Evolutionary conservation across 2,113 vertebrate genomes (phyloP).

Genomic region (Carettochelys insculpta): DNA sequence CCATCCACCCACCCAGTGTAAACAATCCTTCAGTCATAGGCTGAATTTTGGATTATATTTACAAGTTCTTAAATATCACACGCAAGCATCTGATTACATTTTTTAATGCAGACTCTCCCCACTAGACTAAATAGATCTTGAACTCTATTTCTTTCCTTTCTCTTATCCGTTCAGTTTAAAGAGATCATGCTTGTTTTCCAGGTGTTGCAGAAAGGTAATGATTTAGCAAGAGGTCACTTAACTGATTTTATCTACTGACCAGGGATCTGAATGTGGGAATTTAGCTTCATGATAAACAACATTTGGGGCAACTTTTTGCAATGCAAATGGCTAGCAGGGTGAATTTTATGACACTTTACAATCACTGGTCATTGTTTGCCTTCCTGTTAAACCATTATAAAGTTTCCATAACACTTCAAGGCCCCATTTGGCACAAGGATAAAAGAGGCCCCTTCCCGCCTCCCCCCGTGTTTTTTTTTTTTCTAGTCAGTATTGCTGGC

Average conservation of each 20-base stretch:
- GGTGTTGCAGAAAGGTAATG: neutral
- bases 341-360: slow-evolving; percentile 58
- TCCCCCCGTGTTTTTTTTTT: neutral
- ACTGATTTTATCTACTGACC: slow-evolving; percentile 63
- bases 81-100: neutral
- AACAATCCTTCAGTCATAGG: neutral
- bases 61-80: neutral
- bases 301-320: slow-evolving; percentile 54
- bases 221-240: neutral
- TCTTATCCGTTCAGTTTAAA: neutral
- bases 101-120: neutral
- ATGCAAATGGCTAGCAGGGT: slow-evolving; percentile 57
- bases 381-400: slow-evolving; percentile 56
- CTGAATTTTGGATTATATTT: neutral
- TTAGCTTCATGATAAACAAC: slow-evolving; percentile 54
- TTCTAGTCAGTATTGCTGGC: neutral
- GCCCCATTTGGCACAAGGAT: slow-evolving; percentile 7
- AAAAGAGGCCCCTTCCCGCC: slow-evolving; percentile 33
- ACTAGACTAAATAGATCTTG: neutral
- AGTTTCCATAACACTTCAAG: slow-evolving; percentile 23
- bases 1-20: neutral
- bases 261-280: slow-evolving; percentile 64
- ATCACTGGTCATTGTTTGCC: slow-evolving; percentile 50
- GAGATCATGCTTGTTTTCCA: neutral
- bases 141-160: neutral